phyloP scores from a whole-genome alignment of 2,797 vertebrate genomes.

The Tangara arthus region DNA sequence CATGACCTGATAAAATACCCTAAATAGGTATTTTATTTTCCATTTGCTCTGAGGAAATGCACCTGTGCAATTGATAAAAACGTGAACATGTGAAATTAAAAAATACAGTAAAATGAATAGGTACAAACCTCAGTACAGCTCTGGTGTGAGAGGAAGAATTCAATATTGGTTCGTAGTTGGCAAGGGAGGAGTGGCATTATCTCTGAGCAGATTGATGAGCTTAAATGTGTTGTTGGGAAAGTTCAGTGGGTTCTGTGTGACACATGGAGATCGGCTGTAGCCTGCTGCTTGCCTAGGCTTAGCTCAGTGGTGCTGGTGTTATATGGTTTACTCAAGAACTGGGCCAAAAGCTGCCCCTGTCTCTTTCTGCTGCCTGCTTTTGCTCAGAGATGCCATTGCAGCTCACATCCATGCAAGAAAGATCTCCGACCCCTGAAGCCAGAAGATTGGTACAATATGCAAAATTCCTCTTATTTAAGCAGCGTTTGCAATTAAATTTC shows the following conservation, averaged over 20 bases:
- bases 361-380: background rate
- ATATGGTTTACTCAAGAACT: background rate
- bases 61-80: background rate
- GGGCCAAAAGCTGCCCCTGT: background rate
- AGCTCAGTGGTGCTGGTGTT: background rate
- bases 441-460: background rate
- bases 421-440: background rate
- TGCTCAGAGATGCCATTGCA: background rate
- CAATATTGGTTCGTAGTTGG: background rate
- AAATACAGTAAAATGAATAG: background rate
- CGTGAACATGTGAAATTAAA: background rate
- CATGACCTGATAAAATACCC: background rate
- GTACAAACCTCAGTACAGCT: background rate
- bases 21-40: background rate
- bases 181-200: background rate
- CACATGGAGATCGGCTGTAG: background rate
- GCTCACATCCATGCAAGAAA: background rate
- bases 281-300: background rate
- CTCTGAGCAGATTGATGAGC: background rate
- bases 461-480: background rate
- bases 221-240: background rate
- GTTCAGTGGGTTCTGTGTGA: background rate
- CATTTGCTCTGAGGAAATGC: background rate
- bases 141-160: background rate
- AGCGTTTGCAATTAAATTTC: background rate